Base-by-base conservation (phyloP, 2,113 vertebrate genomes). In the Scopus umbretta region DNA sequence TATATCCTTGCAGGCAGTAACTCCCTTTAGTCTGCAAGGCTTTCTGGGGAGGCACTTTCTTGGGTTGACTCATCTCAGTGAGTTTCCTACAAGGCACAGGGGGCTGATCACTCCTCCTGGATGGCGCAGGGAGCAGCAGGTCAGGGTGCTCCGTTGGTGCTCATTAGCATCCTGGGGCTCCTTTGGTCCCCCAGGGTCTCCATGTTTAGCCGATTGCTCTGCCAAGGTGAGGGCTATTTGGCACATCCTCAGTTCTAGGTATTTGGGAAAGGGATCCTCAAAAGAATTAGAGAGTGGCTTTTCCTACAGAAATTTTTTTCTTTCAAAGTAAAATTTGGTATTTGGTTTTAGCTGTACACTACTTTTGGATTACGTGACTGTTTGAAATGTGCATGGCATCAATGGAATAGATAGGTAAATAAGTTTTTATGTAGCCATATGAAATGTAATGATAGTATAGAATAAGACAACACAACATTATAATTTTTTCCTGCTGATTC, bases 41-140 rank as follows among this genome's bases (percentile, higher is more conserved):
- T 68, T 88, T 63, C 45, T 76, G 30, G 16, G 19, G 22, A 75
- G 43, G 16, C 30, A 59, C 5, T 85, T 85, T 76, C 56, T 49
- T 71, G 56, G 11, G 22, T 19, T 34, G 50, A 27, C 45, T 59
- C 30, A 21, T 40, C 49, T 68, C 1, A 1, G 47, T 65, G 74
- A 20, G 13, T 75, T 70, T 85, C 30, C 42, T 16, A 26, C 4
- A 11, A 53, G 22, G 32, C 13, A 19, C 11, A 38, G 43, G 6
- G 30, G 30, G 9, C 40, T 53, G 16, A 32, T 63, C 0, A 2
- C 4, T 30, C 5, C 32, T 25, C 1, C 0, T 21, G 43, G 34
- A 25, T 59, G 22, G 29, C 1, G 1, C 50, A 71, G 63, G 34
- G 30, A 53, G 22, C 30, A 53, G 9, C 30, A 42, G 45, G n/a